phyloP scores from a whole-genome alignment of 2,888 invertebrate genomes.

The Drosophila emarginata region DNA sequence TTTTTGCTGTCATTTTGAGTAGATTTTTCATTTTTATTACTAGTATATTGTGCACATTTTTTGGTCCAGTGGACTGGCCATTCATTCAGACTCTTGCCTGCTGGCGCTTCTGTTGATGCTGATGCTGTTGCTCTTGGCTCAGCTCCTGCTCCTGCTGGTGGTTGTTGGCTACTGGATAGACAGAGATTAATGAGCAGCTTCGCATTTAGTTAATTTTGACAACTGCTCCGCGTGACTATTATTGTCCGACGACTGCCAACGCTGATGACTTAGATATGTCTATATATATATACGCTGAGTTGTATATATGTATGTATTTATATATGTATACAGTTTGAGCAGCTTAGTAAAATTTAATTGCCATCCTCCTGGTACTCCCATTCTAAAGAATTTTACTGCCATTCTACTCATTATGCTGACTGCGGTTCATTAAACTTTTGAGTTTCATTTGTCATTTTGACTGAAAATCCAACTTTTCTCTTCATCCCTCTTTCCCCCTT shows the following conservation, averaged over 20 bases:
- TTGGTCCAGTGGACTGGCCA: conserved; percentile 49
- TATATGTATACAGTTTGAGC: conserved; percentile 19
- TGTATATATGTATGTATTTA: not conserved
- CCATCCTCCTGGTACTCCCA: conserved; percentile 17
- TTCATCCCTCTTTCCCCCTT: conserved; percentile 20
- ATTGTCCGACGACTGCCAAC: conserved; percentile 18
- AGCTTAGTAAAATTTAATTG: conserved; percentile 63
- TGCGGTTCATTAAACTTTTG: conserved; percentile 72
- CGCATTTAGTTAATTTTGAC: conserved; percentile 74
- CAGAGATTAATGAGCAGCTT: conserved; percentile 72
- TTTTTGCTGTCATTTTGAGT: conserved; percentile 70
- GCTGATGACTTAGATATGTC: conserved; percentile 44
- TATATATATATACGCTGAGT: conserved; percentile 26
- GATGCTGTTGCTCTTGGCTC: conserved; percentile 26
- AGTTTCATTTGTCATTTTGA: conserved; percentile 67
- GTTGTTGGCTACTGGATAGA: conserved; percentile 43
- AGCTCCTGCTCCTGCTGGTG: conserved; percentile 24
- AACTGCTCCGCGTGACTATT: conserved; percentile 63
- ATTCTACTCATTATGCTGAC: conserved; percentile 46
- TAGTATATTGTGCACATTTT: conserved; percentile 45
- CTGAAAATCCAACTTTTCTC: conserved; percentile 2
- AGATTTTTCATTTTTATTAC: conserved; percentile 65
- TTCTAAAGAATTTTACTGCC: not conserved
- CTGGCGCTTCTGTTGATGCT: conserved; percentile 10
- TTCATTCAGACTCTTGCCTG: conserved; percentile 38